Conservation (phyloP, 2,888 invertebrate species). For the Punctoribates punctum region DNA sequence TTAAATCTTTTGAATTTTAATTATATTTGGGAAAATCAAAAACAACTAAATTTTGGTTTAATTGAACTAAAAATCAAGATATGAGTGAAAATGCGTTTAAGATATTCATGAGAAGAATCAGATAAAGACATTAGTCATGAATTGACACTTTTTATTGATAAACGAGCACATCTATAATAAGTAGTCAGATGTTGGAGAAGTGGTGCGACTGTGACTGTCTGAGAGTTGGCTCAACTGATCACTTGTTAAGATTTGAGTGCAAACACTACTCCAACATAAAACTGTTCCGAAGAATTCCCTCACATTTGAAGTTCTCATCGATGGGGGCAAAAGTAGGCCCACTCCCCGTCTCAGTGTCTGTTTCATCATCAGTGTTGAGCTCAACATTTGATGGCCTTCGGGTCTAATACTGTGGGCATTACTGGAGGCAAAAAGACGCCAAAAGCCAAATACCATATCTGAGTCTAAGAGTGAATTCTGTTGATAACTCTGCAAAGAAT, state of each 20-base stretch:
- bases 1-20: too few species aligned
- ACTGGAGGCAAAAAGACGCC: conserved; percentile 25
- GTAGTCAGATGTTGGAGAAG: too few species aligned
- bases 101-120: too few species aligned
- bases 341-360: neutral
- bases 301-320: neutral
- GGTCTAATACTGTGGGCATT: too few species aligned
- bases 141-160: too few species aligned
- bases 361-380: neutral
- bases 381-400: neutral
- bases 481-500: too few species aligned
- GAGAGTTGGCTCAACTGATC: neutral
- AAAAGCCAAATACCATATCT: conserved; percentile 19
- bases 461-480: neutral
- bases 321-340: neutral
- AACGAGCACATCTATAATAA: too few species aligned
- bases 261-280: neutral
- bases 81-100: neutral
- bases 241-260: neutral
- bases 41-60: neutral
- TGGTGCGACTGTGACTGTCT: too few species aligned
- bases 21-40: too few species aligned
- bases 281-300: too few species aligned
- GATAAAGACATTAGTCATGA: too few species aligned
- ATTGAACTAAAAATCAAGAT: neutral